phyloP scores from a whole-genome alignment of 2,113 vertebrate genomes.

The Lycocorax pyrrhopterus region DNA sequence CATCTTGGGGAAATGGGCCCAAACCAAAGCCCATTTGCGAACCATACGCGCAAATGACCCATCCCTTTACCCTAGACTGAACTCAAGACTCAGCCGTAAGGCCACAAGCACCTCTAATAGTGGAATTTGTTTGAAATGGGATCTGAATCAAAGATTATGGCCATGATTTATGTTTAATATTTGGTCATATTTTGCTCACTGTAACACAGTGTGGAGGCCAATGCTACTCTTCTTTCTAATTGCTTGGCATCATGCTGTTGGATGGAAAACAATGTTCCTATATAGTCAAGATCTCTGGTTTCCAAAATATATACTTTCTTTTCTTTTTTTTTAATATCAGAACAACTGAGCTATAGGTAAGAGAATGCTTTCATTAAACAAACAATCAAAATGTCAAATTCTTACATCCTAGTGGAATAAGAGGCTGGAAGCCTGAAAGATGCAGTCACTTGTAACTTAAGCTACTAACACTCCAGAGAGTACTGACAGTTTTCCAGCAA shows the following conservation, averaged over 20 bases:
- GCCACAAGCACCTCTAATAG: neutral
- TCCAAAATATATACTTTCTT: neutral
- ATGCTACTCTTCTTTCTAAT: neutral
- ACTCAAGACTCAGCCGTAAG: neutral
- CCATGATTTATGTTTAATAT: neutral
- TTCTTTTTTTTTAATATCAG: neutral
- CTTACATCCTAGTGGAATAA: neutral
- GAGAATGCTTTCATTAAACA: neutral
- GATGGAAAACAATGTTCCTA: neutral
- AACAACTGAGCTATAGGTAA: neutral
- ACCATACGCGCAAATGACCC: accelerated
- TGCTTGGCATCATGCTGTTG: accelerated
- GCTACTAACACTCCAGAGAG: neutral
- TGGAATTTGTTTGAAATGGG: neutral
- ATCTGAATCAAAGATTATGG: neutral
- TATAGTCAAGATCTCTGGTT: neutral
- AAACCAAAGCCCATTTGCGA: neutral
- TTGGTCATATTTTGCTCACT: neutral
- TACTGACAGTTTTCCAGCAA: neutral
- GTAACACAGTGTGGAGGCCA: neutral
- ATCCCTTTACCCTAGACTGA: neutral
- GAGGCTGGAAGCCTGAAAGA: neutral
- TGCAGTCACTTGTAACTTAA: slow-evolving; percentile 7
- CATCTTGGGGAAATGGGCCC: neutral
- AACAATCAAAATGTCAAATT: neutral